Conservation (phyloP, 2,888 invertebrate genomes). For the Coleophora deauratella region DNA sequence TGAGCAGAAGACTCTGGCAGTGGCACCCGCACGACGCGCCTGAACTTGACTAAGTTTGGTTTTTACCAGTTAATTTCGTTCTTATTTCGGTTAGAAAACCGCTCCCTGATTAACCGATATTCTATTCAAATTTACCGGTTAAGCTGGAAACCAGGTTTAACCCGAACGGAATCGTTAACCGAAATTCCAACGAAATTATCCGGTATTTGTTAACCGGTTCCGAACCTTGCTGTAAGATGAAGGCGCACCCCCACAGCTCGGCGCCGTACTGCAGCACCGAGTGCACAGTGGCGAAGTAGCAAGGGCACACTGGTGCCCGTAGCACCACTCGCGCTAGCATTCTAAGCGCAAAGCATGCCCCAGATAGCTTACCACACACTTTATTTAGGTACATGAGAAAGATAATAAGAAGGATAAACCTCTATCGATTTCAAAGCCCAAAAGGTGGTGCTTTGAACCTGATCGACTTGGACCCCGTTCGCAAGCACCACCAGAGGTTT, state of each 20-base stretch:
- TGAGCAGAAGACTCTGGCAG: too few relatives aligned
- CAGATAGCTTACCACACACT: constrained; percentile 1
- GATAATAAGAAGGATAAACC: constrained; percentile 4
- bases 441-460: not conserved
- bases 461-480: not conserved
- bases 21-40: too few relatives aligned
- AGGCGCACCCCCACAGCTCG: constrained; percentile 7
- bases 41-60: too few relatives aligned
- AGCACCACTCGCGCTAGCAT: not conserved
- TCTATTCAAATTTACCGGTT: too few relatives aligned
- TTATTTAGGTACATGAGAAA: constrained; percentile 1
- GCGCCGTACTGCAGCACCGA: constrained; percentile 2
- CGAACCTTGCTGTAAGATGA: too few relatives aligned
- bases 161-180: too few relatives aligned
- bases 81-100: too few relatives aligned
- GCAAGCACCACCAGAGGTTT: not conserved
- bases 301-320: not conserved
- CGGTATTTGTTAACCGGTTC: too few relatives aligned
- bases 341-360: constrained; percentile 7
- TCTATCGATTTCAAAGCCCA: constrained; percentile 7
- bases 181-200: too few relatives aligned
- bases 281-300: constrained; percentile 10
- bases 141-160: too few relatives aligned
- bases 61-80: too few relatives aligned
- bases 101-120: too few relatives aligned